These are phyloP conservation scores for Pseudopodoces humilis DNA, from an alignment of 2,113 vertebrate genomes.

Conservation along the genomic window DNA sequence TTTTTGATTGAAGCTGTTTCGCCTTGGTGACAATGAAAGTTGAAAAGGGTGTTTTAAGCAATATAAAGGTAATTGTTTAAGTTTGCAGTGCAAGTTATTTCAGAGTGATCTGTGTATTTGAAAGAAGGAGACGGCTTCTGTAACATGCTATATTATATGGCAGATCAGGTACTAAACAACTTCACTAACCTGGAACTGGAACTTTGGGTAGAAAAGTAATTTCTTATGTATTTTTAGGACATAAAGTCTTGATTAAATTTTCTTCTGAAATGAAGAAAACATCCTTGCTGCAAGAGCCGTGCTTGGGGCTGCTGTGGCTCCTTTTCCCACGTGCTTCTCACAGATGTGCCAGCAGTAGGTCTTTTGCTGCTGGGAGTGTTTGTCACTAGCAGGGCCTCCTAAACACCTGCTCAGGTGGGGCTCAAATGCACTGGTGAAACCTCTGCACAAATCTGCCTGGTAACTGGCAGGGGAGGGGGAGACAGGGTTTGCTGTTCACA, in stretches of 20 bases:
- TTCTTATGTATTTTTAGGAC: neutral
- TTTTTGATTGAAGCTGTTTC: constrained; percentile 43
- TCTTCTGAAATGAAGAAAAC: neutral
- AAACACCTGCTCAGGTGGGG: neutral
- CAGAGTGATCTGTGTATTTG: neutral
- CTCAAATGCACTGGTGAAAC: neutral
- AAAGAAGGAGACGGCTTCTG: neutral
- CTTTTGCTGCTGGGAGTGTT: neutral
- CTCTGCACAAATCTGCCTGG: neutral
- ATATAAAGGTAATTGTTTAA: neutral
- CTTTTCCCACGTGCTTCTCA: neutral
- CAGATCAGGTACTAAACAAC: neutral
- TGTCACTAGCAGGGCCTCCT: neutral
- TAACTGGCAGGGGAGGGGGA: neutral
- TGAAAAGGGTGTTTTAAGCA: neutral
- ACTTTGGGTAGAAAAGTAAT: neutral
- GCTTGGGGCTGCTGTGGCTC: fast-evolving
- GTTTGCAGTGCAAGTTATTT: neutral
- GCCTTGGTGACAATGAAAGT: constrained; percentile 20
- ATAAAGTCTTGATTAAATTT: neutral
- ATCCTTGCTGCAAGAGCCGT: neutral
- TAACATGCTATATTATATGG: neutral
- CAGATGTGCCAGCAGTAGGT: neutral
- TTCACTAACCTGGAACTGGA: neutral
- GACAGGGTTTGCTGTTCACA: neutral